Percentiles rank a stretch among this genome's conserved stretches.
Evolutionary conservation across 2,113 vertebrate species (phyloP).

Genomic region (Pterocles gutturalis): DNA sequence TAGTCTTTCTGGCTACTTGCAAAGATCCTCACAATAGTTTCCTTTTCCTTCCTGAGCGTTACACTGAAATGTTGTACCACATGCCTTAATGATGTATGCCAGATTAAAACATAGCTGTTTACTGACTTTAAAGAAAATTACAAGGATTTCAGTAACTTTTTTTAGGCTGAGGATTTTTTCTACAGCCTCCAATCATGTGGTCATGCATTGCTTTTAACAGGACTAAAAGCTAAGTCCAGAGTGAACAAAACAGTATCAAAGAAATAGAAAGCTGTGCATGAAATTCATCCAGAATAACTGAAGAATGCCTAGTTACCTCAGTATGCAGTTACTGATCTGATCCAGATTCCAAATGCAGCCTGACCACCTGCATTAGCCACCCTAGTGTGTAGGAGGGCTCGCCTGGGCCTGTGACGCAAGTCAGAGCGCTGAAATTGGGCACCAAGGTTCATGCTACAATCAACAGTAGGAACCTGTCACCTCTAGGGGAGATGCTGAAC

Average conservation of each 20-base stretch:
- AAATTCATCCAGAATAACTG: neutral
- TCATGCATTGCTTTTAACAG: neutral
- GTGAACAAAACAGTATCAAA: neutral
- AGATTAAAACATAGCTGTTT: neutral
- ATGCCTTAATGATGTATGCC: neutral
- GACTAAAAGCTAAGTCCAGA: neutral
- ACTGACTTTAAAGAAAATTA: neutral
- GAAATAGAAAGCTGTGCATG: neutral
- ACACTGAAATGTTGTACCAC: neutral
- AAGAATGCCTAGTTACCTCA: neutral
- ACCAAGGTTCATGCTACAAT: neutral
- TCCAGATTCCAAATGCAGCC: neutral
- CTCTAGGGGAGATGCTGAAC: neutral
- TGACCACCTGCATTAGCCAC: neutral
- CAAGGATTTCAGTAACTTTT: neutral
- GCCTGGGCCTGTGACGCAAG: neutral
- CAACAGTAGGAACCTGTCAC: neutral
- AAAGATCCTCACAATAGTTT: neutral
- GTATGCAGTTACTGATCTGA: neutral
- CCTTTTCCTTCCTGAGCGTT: neutral
- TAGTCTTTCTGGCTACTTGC: neutral
- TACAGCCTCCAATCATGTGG: neutral
- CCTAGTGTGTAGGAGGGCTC: neutral
- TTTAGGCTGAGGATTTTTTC: neutral
- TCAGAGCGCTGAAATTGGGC: rapidly evolving